Base-by-base conservation (phyloP, 2,113 vertebrate genomes). In the Sturnus vulgaris region DNA sequence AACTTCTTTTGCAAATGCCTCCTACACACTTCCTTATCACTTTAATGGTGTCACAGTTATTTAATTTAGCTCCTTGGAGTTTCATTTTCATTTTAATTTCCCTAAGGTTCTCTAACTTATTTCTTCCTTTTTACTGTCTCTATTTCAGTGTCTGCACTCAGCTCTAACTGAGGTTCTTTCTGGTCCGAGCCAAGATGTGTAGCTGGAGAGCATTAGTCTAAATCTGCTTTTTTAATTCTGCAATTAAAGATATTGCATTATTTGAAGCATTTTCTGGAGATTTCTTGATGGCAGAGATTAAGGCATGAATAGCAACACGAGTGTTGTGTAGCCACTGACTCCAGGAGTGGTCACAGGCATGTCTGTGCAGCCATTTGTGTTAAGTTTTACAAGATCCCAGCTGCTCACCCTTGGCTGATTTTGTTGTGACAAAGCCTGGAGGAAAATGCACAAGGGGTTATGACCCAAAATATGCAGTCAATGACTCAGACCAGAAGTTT, bases 31-130 rank as follows among this genome's bases (percentile, higher is more conserved):
- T 66, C 35, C 42, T 87, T 85, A 49, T 64, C 56, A 82, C 68
- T 90, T 90, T 79, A 95, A 89, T 10, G 18, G 57, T 86, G 75
- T 93, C 85, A 79, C 25, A 53, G 57, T 94, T 96, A 95, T 96
- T 96, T 96, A 95, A 96, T 96, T 94, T 92, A 70, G 66, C 80
- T 93, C 94, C 86, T 83, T 75, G 30, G 90, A 87, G 92, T 73
- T 94, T 95, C 75, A 68, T 93, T 93, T 94, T 95, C 87, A 71
- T 93, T 93, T 92, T 96, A 94, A 97, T 97, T 97, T 97, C 96
- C 95, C 92, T 59, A 46, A 44, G 94, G 96, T 79, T 90, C 53
- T 85, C 76, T 64, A 60, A 40, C 22, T 72, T 77, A 44, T 61
- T 52, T 77, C 42, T 75, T 82, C n/a, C 10, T 68, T 89, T 80